These are phyloP conservation scores for Dynastes hyllus DNA, from an alignment of 2,888 invertebrate species.

Conservation along the genomic window DNA sequence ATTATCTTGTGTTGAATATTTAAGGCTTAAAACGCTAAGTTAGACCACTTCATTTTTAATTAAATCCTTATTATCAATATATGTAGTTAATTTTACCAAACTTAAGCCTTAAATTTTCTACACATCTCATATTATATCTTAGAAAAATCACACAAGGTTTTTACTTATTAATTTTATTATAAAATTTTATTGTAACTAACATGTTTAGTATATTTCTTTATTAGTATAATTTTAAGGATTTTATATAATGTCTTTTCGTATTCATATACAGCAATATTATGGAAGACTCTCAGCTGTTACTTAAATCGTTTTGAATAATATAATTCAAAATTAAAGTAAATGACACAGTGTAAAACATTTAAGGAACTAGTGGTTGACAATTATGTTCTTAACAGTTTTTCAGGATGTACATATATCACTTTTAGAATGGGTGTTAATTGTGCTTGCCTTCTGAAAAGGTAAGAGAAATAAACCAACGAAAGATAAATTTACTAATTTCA, in stretches of 20 bases:
- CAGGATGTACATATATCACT: no score
- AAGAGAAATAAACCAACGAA: no score
- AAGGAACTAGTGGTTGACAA: no score
- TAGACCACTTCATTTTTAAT: constrained; percentile 2
- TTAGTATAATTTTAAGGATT: constrained; percentile 19
- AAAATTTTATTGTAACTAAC: constrained; percentile 53
- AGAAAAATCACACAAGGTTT: constrained; percentile 29
- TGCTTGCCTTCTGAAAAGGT: no score
- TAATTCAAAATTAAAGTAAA: no score
- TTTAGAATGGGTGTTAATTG: no score
- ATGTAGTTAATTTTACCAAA: background rate
- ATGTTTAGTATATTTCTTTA: constrained; percentile 49
- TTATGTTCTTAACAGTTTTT: no score
- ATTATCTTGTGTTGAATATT: background rate
- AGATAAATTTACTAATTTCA: no score
- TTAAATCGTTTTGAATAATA: background rate
- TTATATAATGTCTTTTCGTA: constrained; percentile 8
- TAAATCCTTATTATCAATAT: constrained; percentile 13
- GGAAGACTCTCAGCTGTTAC: background rate
- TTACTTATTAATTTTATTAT: constrained; percentile 49
- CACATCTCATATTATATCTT: constrained; percentile 2
- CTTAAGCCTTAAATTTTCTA: constrained; percentile 32
- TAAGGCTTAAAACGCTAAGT: constrained; percentile 12
- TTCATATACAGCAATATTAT: background rate
- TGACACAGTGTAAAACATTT: no score